phyloP scores from a whole-genome alignment of 2,113 vertebrate genomes.

The Turnix velox region DNA sequence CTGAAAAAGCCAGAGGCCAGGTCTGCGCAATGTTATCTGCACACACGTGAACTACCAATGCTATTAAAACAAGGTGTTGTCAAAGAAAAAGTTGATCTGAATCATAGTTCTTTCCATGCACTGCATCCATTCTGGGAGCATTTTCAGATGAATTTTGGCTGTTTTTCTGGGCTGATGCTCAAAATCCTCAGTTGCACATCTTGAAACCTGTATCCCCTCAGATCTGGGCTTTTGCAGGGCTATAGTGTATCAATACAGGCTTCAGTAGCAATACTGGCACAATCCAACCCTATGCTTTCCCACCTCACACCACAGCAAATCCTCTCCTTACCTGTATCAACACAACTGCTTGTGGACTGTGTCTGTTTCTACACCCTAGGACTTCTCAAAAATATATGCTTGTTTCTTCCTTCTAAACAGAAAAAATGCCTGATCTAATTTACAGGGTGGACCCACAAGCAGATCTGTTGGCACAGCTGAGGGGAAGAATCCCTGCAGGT shows the following conservation, averaged over 20 bases:
- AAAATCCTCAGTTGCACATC: not conserved
- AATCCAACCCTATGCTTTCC: not conserved
- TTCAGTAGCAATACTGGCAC: not conserved
- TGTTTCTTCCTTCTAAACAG: not conserved
- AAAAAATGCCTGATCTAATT: not conserved
- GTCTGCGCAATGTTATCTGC: not conserved
- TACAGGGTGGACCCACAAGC: accelerated
- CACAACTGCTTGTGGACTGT: no score
- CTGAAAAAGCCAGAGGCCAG: slow-evolving; percentile 16
- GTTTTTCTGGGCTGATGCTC: not conserved
- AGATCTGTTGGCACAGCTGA: not conserved
- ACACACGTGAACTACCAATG: not conserved
- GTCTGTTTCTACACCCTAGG: not conserved
- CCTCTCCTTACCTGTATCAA: not conserved
- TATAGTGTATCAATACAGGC: not conserved
- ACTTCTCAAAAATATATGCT: not conserved
- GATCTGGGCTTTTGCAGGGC: not conserved
- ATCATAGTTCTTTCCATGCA: not conserved
- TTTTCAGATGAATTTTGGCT: not conserved
- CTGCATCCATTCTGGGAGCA: not conserved
- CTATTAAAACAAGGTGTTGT: not conserved
- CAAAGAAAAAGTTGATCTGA: not conserved
- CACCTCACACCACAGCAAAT: not conserved
- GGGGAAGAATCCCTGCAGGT: not conserved
- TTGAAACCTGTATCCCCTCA: not conserved